Evolutionary conservation across 2,888 invertebrate species (phyloP), one percentile per base, ranked within the genome.

Genomic region (Scaeva pyrastri): DNA sequence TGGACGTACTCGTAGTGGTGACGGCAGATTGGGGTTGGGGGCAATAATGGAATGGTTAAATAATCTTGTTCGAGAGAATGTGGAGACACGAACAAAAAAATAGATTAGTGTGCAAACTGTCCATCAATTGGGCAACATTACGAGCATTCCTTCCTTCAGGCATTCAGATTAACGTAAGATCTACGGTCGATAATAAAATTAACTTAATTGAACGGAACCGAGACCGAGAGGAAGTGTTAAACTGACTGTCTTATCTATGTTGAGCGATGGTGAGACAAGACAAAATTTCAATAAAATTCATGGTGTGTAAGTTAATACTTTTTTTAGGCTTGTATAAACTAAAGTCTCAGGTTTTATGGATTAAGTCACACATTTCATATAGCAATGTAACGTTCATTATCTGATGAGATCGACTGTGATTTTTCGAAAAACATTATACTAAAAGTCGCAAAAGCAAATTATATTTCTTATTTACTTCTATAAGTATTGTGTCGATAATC

Each of bases 31-130:
- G 48, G 19, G 36, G 14, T 21, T 16, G 19, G 36, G 14, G 14
- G 7, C 43, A 43, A 16, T 31, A 56, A 43, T 23, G 71, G n/a
- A 72, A 72, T 76, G 66, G 60, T 66, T 78, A 70, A 70, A 73
- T 83, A 74, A 78, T 83, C 82, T 83, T 62, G 68, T 64, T 41
- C 31, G 26, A 12, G 21, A 19, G 52, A 68, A 52, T 50, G 31
- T 56, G 21, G 31, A 16, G 12, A 41, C 16, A 23, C 31, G 26
- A 45, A 45, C 14, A 50, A 75, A 55, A 16, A 52, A 72, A 85
- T 85, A 80, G 84, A 85, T 85, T 85, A 85, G 80, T 80, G 72
- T 55, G 26, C 80, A 60, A 75, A 80, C 84, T 80, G 75, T 85
- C 80, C 76, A 85, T 85, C 80, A 85, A 62, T 80, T 85, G 45